Percentiles rank a stretch among this genome's conserved stretches.
These are phyloP conservation scores for Caenorhabditis zanzibari DNA, from an alignment of 2,888 invertebrate species.

Conservation along the genomic window DNA sequence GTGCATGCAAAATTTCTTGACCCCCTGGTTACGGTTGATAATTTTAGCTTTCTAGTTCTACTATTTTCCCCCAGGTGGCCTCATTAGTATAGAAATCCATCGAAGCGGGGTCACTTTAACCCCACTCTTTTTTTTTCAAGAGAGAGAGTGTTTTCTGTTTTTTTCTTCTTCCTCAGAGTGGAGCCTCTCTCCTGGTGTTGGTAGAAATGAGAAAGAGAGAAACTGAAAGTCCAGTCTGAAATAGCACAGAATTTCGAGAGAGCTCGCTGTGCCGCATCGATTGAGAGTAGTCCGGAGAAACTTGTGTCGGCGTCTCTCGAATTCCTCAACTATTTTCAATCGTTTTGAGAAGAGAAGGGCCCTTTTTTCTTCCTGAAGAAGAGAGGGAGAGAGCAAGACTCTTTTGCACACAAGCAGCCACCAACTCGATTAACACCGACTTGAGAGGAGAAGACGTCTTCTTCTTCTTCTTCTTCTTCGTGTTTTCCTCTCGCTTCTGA, in stretches of 20 bases:
- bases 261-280: slow-evolving; percentile 28
- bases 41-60: no score
- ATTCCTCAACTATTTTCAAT: neutral
- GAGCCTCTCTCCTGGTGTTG: no score
- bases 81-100: no score
- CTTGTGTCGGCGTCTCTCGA: slow-evolving; percentile 23
- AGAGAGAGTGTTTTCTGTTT: neutral
- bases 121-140: no score
- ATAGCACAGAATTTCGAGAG: neutral
- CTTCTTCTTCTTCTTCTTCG: slow-evolving; percentile 13
- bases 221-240: slow-evolving; percentile 1
- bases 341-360: no score
- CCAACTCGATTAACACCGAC: slow-evolving; percentile 57
- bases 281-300: slow-evolving; percentile 10
- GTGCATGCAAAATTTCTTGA: no score
- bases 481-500: neutral
- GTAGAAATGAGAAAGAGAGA: neutral
- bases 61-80: no score
- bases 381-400: neutral
- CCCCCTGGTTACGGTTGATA: no score
- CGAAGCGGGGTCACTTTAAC: no score
- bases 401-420: slow-evolving; percentile 36
- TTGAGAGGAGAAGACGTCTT: slow-evolving; percentile 47
- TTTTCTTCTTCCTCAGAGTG: no score
- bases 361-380: slow-evolving; percentile 2